These are phyloP conservation scores for Pocota personata DNA, from an alignment of 2,888 invertebrate species.

Conservation along the genomic window DNA sequence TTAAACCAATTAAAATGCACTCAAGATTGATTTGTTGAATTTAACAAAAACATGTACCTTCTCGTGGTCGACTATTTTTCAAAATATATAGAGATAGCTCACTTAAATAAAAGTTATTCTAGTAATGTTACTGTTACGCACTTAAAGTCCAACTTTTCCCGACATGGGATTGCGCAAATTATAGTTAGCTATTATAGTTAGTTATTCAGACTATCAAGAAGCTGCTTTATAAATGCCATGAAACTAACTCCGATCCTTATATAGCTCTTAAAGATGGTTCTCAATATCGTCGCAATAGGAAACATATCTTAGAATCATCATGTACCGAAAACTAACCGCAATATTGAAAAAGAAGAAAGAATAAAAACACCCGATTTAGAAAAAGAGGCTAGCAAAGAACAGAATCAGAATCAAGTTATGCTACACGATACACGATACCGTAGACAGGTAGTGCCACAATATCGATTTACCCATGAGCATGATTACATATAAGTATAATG, in stretches of 20 bases:
- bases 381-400: too few species aligned
- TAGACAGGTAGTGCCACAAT: too few species aligned
- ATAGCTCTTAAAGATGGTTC: constrained; percentile 16
- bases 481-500: too few species aligned
- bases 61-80: constrained; percentile 38
- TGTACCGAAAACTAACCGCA: background rate
- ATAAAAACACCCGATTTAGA: too few species aligned
- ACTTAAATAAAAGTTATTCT: background rate
- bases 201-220: constrained; percentile 19
- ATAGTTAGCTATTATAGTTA: constrained; percentile 9
- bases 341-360: too few species aligned
- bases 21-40: background rate
- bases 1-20: constrained; percentile 43
- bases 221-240: constrained; percentile 13
- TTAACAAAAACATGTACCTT: constrained; percentile 19
- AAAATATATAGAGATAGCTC: constrained; percentile 27
- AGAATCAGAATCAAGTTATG: too few species aligned
- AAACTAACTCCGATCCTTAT: constrained; percentile 25
- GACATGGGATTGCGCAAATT: constrained; percentile 10
- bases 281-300: constrained; percentile 18
- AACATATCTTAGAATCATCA: background rate
- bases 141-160: background rate
- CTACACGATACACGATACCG: too few species aligned
- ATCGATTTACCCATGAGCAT: too few species aligned
- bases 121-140: background rate